These are phyloP conservation scores for Lamellibrachia satsuma DNA, from an alignment of 2,888 invertebrate genomes.

Conservation along the genomic window DNA sequence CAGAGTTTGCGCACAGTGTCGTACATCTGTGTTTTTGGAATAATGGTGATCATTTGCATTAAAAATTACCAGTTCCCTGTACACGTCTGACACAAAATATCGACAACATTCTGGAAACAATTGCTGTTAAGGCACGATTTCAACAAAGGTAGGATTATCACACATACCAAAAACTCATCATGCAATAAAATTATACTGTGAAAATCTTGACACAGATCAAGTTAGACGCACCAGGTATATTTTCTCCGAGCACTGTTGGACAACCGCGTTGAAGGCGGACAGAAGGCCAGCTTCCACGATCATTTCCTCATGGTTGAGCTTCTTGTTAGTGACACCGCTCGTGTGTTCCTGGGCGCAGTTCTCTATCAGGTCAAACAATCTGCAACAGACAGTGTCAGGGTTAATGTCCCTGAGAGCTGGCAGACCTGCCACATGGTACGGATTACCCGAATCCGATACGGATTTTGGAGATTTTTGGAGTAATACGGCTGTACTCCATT, in stretches of 20 bases:
- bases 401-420: background rate
- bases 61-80: no score
- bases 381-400: conserved; percentile 39
- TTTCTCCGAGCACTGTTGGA: conserved; percentile 78
- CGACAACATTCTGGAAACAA: no score
- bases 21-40: no score
- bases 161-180: no score
- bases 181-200: background rate
- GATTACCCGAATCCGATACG: background rate
- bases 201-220: background rate
- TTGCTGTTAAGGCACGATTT: no score
- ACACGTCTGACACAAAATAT: no score
- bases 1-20: no score
- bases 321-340: conserved; percentile 35
- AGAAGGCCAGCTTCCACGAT: conserved; percentile 78
- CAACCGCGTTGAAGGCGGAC: conserved; percentile 75
- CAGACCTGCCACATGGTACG: background rate
- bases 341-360: conserved; percentile 59
- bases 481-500: no score
- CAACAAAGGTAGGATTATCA: no score
- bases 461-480: background rate
- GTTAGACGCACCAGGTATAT: conserved; percentile 67
- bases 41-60: no score
- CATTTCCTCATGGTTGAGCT: conserved; percentile 76
- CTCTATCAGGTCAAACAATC: conserved; percentile 65